Conservation (phyloP, 2,888 invertebrate species). For the Cyclophora albipunctata region DNA sequence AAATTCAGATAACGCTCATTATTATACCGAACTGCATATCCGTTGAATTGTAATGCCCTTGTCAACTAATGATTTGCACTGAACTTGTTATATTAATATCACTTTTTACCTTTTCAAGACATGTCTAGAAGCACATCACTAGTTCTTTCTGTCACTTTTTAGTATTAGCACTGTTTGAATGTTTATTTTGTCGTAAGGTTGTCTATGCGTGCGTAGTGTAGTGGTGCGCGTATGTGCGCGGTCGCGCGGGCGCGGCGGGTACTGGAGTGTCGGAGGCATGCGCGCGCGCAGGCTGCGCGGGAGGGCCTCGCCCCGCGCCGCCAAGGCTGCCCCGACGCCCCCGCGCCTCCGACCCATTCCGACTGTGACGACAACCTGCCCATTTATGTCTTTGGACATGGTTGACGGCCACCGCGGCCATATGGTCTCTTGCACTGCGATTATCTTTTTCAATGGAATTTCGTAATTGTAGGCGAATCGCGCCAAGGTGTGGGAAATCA, state of each 20-base stretch:
- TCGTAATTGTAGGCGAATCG: constrained; percentile 47
- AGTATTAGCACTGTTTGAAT: constrained; percentile 17
- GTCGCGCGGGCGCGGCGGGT: constrained; percentile 47
- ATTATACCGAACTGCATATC: constrained; percentile 29
- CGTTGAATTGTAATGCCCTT: constrained; percentile 46
- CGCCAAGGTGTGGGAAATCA: constrained; percentile 43
- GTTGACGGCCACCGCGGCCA: constrained; percentile 64
- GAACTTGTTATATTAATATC: constrained; percentile 22
- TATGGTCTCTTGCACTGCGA: constrained; percentile 59
- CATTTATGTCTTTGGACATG: constrained; percentile 73
- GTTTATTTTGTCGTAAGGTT: constrained; percentile 26
- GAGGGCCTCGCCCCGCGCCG: constrained; percentile 35
- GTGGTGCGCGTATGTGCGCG: constrained; percentile 24
- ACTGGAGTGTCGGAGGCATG: constrained; percentile 39
- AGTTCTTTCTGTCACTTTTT: constrained; percentile 40
- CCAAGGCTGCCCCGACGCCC: constrained; percentile 43
- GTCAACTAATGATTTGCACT: constrained; percentile 27
- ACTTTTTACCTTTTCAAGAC: constrained; percentile 43
- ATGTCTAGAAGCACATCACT: constrained; percentile 43
- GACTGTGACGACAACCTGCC: constrained; percentile 70
- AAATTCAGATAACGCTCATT: constrained; percentile 27
- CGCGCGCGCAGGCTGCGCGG: constrained; percentile 51
- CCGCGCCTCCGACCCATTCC: constrained; percentile 55
- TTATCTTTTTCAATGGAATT: constrained; percentile 55
- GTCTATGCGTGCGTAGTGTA: constrained; percentile 14